phyloP scores from a whole-genome alignment of 2,888 invertebrate species.

The Shargacucullia verbasci region DNA sequence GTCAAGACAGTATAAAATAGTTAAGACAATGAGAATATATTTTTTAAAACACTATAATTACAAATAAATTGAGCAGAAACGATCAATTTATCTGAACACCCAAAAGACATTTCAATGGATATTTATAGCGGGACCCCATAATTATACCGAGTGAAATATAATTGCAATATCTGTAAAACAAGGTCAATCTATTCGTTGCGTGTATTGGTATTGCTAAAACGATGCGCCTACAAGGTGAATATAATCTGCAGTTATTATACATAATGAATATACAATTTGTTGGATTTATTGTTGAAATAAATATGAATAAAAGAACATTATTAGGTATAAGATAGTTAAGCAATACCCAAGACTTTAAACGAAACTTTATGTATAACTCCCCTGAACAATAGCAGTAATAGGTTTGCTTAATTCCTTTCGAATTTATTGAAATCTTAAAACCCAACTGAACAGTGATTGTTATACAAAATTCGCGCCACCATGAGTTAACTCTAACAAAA shows the following conservation, averaged over 20 bases:
- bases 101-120: slow-evolving; percentile 19
- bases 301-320: slow-evolving; percentile 13
- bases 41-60: neutral
- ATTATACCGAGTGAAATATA: slow-evolving; percentile 32
- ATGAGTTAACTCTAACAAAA: slow-evolving; percentile 1
- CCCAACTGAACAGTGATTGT: slow-evolving; percentile 16
- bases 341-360: slow-evolving; percentile 29
- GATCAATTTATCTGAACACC: slow-evolving; percentile 10
- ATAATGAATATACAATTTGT: slow-evolving; percentile 33
- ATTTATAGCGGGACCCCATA: slow-evolving; percentile 6
- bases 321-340: slow-evolving; percentile 15
- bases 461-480: slow-evolving; percentile 5
- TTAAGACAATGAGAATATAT: too few species aligned
- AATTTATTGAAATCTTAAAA: neutral
- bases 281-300: slow-evolving; percentile 21
- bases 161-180: slow-evolving; percentile 20
- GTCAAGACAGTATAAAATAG: too few species aligned
- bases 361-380: slow-evolving; percentile 25
- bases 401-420: too few species aligned
- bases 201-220: slow-evolving; percentile 33
- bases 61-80: neutral
- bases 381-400: slow-evolving; percentile 26
- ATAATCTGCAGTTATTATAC: slow-evolving; percentile 21
- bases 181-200: slow-evolving; percentile 21
- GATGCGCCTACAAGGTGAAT: slow-evolving; percentile 39